Evolutionary conservation across 2,113 vertebrate genomes (phyloP).

Genomic region (Acanthochromis polyacanthus): DNA sequence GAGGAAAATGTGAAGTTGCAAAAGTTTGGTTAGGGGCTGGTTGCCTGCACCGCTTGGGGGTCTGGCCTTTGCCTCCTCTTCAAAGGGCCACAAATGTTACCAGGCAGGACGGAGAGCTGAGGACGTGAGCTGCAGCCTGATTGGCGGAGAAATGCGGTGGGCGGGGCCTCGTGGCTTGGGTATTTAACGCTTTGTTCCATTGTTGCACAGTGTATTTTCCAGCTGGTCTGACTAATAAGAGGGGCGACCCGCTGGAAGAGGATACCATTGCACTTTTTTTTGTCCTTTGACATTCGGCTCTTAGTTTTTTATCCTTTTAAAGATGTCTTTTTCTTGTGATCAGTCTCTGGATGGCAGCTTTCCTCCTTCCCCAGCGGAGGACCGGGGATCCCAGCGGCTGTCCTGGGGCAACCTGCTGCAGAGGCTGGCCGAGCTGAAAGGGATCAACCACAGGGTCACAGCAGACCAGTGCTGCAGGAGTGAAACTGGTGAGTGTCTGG

Average conservation of each 20-base stretch:
- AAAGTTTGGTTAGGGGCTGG: not conserved
- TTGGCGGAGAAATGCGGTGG: constrained; percentile 80
- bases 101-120: constrained; percentile 86
- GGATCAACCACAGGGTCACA: constrained; percentile 48
- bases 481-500: constrained; percentile 68
- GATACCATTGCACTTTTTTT: constrained; percentile 31
- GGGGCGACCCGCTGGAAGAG: not conserved
- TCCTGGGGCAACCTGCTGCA: constrained; percentile 83
- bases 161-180: constrained; percentile 10
- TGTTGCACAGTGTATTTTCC: constrained; percentile 62
- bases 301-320: not conserved
- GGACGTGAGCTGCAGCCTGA: constrained; percentile 87
- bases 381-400: constrained; percentile 67
- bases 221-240: constrained; percentile 55
- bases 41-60: not conserved
- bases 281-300: not conserved
- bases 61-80: constrained; percentile 29
- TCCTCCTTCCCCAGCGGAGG: constrained; percentile 63
- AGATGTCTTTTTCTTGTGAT: constrained; percentile 70
- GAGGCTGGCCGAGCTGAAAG: constrained; percentile 78
- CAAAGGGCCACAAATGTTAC: constrained; percentile 76
- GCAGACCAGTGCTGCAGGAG: constrained; percentile 56
- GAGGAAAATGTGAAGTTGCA: not conserved
- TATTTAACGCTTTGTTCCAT: constrained; percentile 79
- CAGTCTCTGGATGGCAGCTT: constrained; percentile 70